A percentile compares a stretch with the other conserved stretches of the same genome.
Conservation (phyloP, 1,140 invertebrate species). For the Zaprionus tsacasi region DNA sequence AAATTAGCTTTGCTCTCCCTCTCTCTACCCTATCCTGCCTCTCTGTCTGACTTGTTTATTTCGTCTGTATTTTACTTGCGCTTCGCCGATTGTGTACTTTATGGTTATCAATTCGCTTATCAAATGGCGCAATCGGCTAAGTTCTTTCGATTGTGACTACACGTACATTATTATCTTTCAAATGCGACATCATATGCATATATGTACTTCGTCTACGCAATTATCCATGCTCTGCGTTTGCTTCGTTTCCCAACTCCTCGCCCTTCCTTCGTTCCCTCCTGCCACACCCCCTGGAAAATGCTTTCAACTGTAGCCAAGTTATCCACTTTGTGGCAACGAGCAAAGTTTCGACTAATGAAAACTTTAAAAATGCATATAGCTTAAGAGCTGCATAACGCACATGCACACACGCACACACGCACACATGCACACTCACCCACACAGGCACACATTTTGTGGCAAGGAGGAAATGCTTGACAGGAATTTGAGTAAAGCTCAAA, state of each 20-base stretch:
- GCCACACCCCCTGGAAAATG: background rate
- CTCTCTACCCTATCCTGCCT: background rate
- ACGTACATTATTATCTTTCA: background rate
- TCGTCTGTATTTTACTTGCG: slow-evolving; percentile 66
- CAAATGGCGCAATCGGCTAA: background rate
- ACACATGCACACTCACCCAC: background rate
- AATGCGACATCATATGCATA: slow-evolving; percentile 5
- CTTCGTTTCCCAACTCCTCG: too few relatives aligned
- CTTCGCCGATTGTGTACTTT: slow-evolving; percentile 67
- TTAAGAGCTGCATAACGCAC: slow-evolving; percentile 18
- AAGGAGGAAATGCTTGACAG: slow-evolving; percentile 21
- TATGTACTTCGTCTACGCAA: background rate
- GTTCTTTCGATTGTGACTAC: background rate
- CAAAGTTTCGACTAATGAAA: slow-evolving; percentile 33
- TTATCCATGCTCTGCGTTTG: slow-evolving; percentile 11
- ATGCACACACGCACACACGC: background rate
- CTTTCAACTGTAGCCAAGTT: slow-evolving; percentile 18
- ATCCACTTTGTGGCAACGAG: slow-evolving; percentile 24
- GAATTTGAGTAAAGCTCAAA: slow-evolving; percentile 32
- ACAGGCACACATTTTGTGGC: slow-evolving; percentile 5
- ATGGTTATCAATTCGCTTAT: slow-evolving; percentile 43
- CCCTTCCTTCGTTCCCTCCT: background rate
- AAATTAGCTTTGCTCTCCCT: slow-evolving; percentile 61
- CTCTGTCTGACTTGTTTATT: slow-evolving; percentile 34
- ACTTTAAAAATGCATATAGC: slow-evolving; percentile 45